phyloP scores from a whole-genome alignment of 1,140 invertebrate genomes.

The Drosophila mauritiana region DNA sequence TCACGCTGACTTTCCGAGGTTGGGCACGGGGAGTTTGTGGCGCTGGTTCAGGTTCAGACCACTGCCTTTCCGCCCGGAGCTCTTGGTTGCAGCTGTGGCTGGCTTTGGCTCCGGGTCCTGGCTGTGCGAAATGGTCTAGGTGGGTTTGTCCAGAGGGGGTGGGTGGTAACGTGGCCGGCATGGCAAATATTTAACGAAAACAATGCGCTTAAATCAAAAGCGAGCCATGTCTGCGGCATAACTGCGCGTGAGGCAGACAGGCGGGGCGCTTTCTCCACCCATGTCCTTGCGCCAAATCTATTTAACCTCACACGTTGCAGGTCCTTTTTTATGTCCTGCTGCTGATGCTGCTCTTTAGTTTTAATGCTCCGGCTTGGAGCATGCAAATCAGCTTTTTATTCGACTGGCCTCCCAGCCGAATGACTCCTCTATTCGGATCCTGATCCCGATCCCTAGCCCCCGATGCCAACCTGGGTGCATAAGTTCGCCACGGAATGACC shows the following conservation, averaged over 20 bases:
- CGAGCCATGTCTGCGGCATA: conserved; percentile 77
- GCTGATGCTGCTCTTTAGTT: conserved; percentile 68
- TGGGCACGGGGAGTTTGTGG: conserved; percentile 12
- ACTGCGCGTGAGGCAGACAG: conserved; percentile 64
- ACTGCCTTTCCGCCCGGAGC: conserved; percentile 31
- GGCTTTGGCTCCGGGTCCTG: conserved; percentile 28
- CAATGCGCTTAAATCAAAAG: conserved; percentile 82
- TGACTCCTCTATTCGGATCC: background rate
- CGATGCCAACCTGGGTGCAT: conserved; percentile 37
- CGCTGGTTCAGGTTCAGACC: background rate
- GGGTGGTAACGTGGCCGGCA: conserved; percentile 63
- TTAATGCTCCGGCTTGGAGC: conserved; percentile 58
- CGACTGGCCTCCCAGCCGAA: conserved; percentile 56
- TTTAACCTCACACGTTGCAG: conserved; percentile 56
- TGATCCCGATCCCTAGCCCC: conserved; percentile 20
- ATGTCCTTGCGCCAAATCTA: conserved; percentile 49
- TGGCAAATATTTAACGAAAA: conserved; percentile 80
- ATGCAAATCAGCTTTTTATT: conserved; percentile 74
- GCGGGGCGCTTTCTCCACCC: background rate
- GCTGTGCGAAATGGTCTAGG: conserved; percentile 2
- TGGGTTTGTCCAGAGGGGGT: conserved; percentile 9
- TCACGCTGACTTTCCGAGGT: conserved; percentile 8
- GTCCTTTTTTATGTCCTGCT: conserved; percentile 7
- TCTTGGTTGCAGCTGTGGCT: conserved; percentile 57
- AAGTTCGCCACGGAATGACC: conserved; percentile 61